These are phyloP conservation scores for Panurus biarmicus DNA, from an alignment of 2,113 vertebrate genomes.

Conservation along the genomic window DNA sequence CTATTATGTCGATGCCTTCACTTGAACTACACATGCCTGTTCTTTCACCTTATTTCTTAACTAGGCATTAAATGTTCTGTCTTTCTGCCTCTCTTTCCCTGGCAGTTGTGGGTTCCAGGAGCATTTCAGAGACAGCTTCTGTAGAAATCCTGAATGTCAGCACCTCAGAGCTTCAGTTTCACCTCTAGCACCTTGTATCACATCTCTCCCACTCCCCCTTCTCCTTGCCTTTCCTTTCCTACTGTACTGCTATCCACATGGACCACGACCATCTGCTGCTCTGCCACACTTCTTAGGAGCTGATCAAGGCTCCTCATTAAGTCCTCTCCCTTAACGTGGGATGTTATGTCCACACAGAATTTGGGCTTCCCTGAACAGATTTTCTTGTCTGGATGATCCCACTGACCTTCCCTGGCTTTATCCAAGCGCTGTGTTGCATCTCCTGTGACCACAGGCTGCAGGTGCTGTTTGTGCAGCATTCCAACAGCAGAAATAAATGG, in stretches of 20 bases:
- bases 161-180: background rate
- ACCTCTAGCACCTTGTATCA: background rate
- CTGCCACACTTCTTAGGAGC: background rate
- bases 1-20: background rate
- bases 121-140: background rate
- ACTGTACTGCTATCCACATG: background rate
- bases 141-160: background rate
- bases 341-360: background rate
- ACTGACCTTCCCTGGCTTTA: background rate
- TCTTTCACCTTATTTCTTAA: background rate
- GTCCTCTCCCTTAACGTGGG: background rate
- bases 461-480: fast-evolving
- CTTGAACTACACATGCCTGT: background rate
- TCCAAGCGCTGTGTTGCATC: fast-evolving
- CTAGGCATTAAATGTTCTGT: background rate
- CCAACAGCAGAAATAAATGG: background rate
- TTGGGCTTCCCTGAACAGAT: background rate
- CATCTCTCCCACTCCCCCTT: background rate
- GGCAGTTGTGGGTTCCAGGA: background rate
- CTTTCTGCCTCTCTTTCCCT: background rate
- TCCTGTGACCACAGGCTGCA: background rate
- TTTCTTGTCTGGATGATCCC: background rate
- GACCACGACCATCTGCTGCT: background rate
- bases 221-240: background rate
- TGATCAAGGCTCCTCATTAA: background rate